Evolutionary conservation across 2,888 invertebrate species (phyloP).

Genomic region (Carpatolechia fugitivella): DNA sequence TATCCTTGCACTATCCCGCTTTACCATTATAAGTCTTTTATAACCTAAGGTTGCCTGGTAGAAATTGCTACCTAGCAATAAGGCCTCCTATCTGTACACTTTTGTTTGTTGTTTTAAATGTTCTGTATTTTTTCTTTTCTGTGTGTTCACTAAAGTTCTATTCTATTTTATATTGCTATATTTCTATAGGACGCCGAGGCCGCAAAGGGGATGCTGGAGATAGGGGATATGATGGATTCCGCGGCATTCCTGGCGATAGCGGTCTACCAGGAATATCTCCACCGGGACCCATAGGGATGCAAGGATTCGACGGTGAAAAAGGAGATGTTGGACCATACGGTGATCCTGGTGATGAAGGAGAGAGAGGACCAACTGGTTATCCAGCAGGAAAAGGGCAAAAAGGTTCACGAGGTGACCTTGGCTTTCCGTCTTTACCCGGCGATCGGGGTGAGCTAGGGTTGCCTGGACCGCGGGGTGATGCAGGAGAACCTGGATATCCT

Average conservation of each 20-base stretch:
- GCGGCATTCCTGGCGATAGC: conserved; percentile 52
- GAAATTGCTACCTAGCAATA: no score
- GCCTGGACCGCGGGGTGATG: conserved; percentile 70
- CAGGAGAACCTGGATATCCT: conserved; percentile 78
- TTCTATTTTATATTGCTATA: background rate
- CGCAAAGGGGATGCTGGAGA: conserved; percentile 58
- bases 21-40: no score
- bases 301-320: conserved; percentile 83
- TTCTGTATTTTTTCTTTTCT: no score
- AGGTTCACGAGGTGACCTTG: conserved; percentile 72
- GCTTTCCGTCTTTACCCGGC: conserved; percentile 64
- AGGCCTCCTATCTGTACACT: no score
- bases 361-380: conserved; percentile 80
- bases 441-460: conserved; percentile 60
- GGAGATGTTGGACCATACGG: conserved; percentile 84
- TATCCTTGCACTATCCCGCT: no score
- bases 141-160: no score
- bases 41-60: no score
- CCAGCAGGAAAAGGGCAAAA: conserved; percentile 79
- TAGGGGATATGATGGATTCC: conserved; percentile 52
- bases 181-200: conserved; percentile 34
- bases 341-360: conserved; percentile 69
- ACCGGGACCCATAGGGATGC: conserved; percentile 73
- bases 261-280: conserved; percentile 60
- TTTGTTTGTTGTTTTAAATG: no score